Evolutionary conservation across 23 tunicate species (phyloP).

Genomic region (Ciona savignyi): DNA sequence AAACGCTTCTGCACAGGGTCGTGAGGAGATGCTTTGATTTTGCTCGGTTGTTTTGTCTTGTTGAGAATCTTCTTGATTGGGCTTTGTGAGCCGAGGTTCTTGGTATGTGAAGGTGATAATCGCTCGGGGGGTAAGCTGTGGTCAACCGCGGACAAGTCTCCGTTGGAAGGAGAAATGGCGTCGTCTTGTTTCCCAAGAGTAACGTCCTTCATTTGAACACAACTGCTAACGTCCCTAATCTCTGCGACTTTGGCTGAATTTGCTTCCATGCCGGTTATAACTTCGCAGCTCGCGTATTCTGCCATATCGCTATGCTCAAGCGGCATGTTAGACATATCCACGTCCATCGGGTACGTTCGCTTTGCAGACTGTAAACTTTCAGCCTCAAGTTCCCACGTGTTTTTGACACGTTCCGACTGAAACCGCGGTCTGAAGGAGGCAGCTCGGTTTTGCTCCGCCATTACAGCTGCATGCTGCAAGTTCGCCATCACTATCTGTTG

Average conservation of each 20-base stretch:
- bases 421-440: neutral
- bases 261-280: slow-evolving; percentile 2
- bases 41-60: neutral
- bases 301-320: neutral
- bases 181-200: neutral
- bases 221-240: slow-evolving; percentile 2
- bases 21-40: neutral
- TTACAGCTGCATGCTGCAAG: slow-evolving; percentile 44
- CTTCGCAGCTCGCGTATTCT: slow-evolving; percentile 13
- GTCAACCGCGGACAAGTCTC: neutral
- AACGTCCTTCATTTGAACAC: neutral
- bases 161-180: neutral
- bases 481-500: slow-evolving; percentile 38
- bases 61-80: neutral
- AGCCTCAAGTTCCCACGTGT: neutral
- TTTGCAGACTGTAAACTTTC: neutral
- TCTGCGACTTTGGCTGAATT: slow-evolving; percentile 1
- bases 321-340: neutral
- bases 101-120: slow-evolving; percentile 12
- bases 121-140: slow-evolving; percentile 43
- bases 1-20: slow-evolving; percentile 23
- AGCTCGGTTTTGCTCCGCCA: slow-evolving; percentile 26
- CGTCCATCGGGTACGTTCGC: slow-evolving; percentile 24
- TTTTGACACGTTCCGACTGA: neutral
- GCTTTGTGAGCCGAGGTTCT: neutral